Base-by-base conservation (phyloP, 2,888 invertebrate genomes). In the Caenorhabditis sulstoni region DNA sequence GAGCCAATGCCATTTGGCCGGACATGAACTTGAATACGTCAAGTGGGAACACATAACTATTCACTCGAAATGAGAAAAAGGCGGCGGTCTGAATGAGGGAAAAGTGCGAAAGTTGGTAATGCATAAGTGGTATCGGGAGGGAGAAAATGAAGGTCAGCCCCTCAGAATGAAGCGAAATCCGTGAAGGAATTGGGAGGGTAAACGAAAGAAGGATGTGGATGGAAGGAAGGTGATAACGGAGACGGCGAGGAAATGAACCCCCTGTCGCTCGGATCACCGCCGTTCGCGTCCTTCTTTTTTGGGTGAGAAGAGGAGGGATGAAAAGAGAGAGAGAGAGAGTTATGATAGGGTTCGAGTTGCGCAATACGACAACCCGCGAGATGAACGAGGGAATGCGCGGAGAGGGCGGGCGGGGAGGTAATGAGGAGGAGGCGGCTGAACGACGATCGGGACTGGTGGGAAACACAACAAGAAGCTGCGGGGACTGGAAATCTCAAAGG, bases 351-450 rank as follows among this genome's bases (percentile, higher is more conserved):
- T 73, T 57, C 73, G 73, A 64, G 64, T 73, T 73, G 52, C 73
- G 73, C 73, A 73, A 73, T 73, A 73, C 57, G 73, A 73, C 73
- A 73, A 73, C 73, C 64, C 71, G 64, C 73, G 64, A 70, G 68
- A 59, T 53, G 12, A 47, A 23, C 53, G 58, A 59, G 62, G 64
- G 37, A 64, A 64, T 62, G 64, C 71, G 68, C 68, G 68, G 50
- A 52, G 50, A n/a, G 58, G 49, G n/a, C n/a, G 50, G 18, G 53
- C 23, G 20, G 47, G 20, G n/a, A 53, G 35, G 45, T 55, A 55
- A 65, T 52, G 49, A 58, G 39, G 53, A 35, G 22, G 35, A 35
- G 44, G 35, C 53, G 53, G 35, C 18, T 14, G 20, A 53, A 23
- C 35, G 44, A 29, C 44, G 18, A 44, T 20, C 20, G 11, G 29